These are phyloP conservation scores for Heliconius cydno DNA, from an alignment of 2,888 invertebrate genomes.

Conservation along the genomic window DNA sequence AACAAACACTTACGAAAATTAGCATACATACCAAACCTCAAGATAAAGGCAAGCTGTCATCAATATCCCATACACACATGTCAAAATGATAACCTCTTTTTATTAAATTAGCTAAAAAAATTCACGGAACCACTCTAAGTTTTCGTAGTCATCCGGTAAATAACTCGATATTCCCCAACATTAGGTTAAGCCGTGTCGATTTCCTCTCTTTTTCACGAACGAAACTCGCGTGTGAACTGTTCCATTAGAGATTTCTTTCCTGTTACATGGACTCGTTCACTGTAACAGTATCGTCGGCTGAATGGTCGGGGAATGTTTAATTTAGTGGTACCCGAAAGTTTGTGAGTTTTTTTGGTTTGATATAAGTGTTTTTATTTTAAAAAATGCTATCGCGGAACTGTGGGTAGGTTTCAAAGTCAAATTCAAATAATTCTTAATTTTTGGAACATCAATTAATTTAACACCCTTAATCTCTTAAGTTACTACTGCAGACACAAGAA, in stretches of 20 bases:
- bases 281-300: not conserved
- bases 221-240: constrained; percentile 29
- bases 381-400: too few relatives aligned
- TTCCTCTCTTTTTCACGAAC: constrained; percentile 35
- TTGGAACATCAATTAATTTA: too few relatives aligned
- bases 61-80: not conserved
- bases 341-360: not conserved
- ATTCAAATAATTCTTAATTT: too few relatives aligned
- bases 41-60: too few relatives aligned
- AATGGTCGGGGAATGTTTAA: not conserved
- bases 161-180: not conserved
- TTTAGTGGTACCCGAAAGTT: not conserved
- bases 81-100: not conserved
- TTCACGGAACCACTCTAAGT: not conserved
- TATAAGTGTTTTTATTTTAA: not conserved
- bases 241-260: not conserved
- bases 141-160: constrained; percentile 1
- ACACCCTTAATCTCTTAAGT: too few relatives aligned
- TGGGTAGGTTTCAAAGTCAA: too few relatives aligned
- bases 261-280: constrained; percentile 11
- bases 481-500: too few relatives aligned
- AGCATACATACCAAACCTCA: too few relatives aligned
- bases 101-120: not conserved
- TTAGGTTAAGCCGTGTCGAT: constrained; percentile 30
- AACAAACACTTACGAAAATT: too few relatives aligned